Base-by-base conservation (phyloP, 2,113 vertebrate species). In the Physeter macrocephalus region DNA sequence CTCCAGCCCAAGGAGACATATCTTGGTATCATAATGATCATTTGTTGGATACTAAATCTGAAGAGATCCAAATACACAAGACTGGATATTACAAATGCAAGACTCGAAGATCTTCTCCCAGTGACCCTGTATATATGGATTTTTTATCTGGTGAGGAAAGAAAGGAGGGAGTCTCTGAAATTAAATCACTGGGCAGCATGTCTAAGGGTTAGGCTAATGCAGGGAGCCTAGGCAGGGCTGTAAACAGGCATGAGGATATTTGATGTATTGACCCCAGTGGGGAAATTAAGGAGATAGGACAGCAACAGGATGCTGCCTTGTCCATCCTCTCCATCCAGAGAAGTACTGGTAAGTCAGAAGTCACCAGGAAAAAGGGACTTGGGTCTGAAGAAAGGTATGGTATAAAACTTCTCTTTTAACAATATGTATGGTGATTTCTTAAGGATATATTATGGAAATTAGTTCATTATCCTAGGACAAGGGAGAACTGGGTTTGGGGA, bases 81-180 rank as follows among this genome's bases (percentile, higher is more conserved):
- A 36, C 92, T 84, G 92, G 92, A 62, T 3, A 8, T 49, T 97
- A 95, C 25, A 18, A 12, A 31, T 96, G 94, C 89, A 52, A 93
- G 52, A 95, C 66, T 9, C 2, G 0, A 43, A 43, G 23, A 39
- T 94, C 87, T 49, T 93, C 77, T 34, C 0, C n/a, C 29, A 96
- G 96, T n/a, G 92, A 97, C 15, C 21, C 85, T 1, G 49, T 93
- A 20, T 15, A 8, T n/a, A 64, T 97, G 64, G 34, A 71, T 57
- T 93, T 97, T 93, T 94, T 43, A 59, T 39, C 52, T 82, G 82
- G 96, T 97, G 31, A 97, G 96, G 36, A 95, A 67, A 54, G 31
- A 72, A 82, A 59, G 29, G 34, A 27, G 54, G 18, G 34, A 34
- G 14, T 86, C 23, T n/a, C 10, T 69, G 46, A 86, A 93, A 7